A percentile compares a stretch with the other conserved stretches of the same genome.
phyloP scores from a whole-genome alignment of 1,140 invertebrate species.

The Drosophila yakuba region DNA sequence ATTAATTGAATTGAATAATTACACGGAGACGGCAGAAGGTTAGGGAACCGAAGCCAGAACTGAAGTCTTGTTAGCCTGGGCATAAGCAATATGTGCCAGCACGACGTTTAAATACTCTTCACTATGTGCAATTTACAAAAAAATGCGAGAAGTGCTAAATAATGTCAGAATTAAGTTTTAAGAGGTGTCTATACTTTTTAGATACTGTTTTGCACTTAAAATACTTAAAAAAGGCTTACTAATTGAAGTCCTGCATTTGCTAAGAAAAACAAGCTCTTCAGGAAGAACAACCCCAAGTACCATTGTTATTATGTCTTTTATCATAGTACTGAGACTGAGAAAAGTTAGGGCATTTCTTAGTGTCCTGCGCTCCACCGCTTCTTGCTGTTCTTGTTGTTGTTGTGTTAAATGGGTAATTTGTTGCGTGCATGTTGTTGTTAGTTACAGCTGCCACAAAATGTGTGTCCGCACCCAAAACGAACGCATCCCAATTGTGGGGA shows the following conservation, averaged over 20 bases:
- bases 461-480: conserved; percentile 28
- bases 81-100: too few species aligned
- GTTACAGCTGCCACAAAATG: conserved; percentile 78
- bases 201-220: too few species aligned
- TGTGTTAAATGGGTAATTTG: conserved; percentile 83
- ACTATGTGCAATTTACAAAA: too few species aligned
- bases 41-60: not conserved
- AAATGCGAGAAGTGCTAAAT: too few species aligned
- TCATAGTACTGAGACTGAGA: not conserved
- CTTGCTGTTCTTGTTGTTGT: conserved; percentile 20
- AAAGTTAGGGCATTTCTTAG: conserved; percentile 1
- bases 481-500: not conserved
- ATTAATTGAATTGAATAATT: conserved; percentile 84
- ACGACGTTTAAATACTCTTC: not conserved
- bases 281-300: too few species aligned
- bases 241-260: too few species aligned
- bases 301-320: not conserved
- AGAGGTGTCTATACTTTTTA: too few species aligned
- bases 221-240: too few species aligned
- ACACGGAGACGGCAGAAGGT: conserved; percentile 34
- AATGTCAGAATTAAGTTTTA: not conserved
- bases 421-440: conserved; percentile 82
- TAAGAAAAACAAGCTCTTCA: too few species aligned
- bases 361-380: not conserved
- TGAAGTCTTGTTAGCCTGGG: not conserved